Evolutionary conservation across 1,140 invertebrate species (phyloP), one percentile per base, ranked within the genome.

Genomic region (Oreohelix idahoensis): DNA sequence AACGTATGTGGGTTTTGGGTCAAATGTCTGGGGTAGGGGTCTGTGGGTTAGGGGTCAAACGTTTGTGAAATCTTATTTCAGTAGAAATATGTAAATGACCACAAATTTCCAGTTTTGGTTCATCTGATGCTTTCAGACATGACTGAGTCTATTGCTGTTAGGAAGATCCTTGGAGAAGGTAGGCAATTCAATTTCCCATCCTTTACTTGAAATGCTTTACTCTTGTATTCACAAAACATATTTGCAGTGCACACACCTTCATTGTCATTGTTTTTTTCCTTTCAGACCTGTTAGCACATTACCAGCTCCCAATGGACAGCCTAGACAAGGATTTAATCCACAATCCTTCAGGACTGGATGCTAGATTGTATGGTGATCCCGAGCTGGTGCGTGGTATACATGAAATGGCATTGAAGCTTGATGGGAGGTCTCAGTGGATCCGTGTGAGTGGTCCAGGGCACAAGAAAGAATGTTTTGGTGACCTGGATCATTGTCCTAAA

Each of bases 341-440:
- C 17, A 92, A 91, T 78, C 90, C 91, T 5, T 92, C 91, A 15
- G 92, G 91, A 69, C 87, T 92, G 49, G 90, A 91, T 71, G 85
- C 90, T 17, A 79, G 79, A 23, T 88, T 89, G 13, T 84, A 86
- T 81, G 91, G 92, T 11, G 38, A 71, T 35, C 87, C 90, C 15
- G 73, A 80, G 13, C 69, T 90, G n/a, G 84, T 87, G 26, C 73
- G 36, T 0, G 92, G 91, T 8, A 88, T 90, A 13, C 45, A 85
- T 53, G 80, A 87, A 20, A 88, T 89, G 20, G 90, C 91, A 17
- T 83, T 92, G 13, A 53, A 84, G 38, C 74, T 92, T 20, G 84
- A 90, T 39, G 87, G 89, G 4, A 42, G 83, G 13, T 75, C 78
- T 4, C 88, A 91, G 69, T 89, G 84, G 39, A 75, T 91, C 17